Evolutionary conservation across 2,797 vertebrate genomes (phyloP).

Genomic region (Prionace glauca): DNA sequence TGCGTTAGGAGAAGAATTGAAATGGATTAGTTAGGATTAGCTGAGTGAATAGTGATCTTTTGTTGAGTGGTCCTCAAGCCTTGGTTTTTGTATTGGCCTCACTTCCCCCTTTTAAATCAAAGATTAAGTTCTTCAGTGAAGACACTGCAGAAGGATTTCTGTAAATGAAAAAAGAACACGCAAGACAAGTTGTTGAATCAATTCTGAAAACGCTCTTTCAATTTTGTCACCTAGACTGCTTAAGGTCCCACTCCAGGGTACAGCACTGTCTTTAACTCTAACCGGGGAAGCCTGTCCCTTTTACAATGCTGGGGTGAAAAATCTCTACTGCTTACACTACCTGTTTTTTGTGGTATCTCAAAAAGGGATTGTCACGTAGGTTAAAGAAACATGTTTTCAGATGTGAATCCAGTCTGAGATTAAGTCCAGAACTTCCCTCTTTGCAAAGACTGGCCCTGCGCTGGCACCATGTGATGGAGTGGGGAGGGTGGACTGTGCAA

Average conservation of each 20-base stretch:
- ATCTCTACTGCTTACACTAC: neutral
- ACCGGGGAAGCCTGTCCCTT: neutral
- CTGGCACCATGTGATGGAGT: neutral
- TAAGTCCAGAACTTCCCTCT: neutral
- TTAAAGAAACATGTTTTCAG: neutral
- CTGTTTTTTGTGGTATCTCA: neutral
- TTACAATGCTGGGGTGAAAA: neutral
- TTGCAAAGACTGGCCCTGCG: neutral
- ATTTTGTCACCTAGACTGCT: neutral
- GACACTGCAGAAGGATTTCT: slow-evolving; percentile 77
- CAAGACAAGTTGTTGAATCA: neutral
- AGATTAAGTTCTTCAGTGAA: slow-evolving; percentile 68
- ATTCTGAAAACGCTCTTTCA: neutral
- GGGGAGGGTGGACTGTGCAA: no score
- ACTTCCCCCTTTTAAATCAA: slow-evolving; percentile 56
- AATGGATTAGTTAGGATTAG: neutral
- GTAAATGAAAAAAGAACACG: slow-evolving; percentile 35
- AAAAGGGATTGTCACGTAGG: neutral
- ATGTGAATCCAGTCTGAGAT: neutral
- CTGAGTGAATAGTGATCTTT: neutral
- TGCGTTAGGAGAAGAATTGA: neutral
- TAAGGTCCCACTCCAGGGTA: neutral
- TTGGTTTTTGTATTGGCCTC: slow-evolving; percentile 39
- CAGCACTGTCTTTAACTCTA: neutral
- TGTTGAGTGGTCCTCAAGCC: neutral